Conservation (phyloP, 2,113 vertebrate species). For the Dicaeum eximium region DNA sequence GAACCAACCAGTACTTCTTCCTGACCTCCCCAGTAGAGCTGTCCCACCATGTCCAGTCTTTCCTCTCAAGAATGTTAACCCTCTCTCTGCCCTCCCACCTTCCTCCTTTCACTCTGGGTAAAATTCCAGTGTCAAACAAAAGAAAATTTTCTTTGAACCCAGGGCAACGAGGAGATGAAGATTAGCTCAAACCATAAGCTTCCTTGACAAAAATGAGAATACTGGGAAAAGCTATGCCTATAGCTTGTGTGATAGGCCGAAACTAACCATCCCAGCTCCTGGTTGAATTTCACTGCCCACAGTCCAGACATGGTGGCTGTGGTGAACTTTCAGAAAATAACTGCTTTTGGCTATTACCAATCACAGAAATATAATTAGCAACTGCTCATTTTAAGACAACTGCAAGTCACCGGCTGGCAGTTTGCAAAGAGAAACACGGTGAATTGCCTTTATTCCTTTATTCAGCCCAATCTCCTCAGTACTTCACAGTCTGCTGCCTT, state of each 20-base stretch:
- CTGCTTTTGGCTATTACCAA: neutral
- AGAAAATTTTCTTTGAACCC: neutral
- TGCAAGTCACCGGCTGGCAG: neutral
- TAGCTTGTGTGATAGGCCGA: neutral
- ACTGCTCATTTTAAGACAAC: neutral
- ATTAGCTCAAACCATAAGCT: neutral
- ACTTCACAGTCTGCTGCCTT: neutral
- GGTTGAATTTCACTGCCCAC: neutral
- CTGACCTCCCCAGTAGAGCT: neutral
- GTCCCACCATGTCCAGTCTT: neutral
- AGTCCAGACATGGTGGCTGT: constrained; percentile 3
- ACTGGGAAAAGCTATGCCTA: neutral
- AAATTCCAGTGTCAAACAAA: neutral
- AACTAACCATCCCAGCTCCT: neutral
- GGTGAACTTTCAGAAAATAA: neutral
- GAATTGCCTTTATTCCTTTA: neutral
- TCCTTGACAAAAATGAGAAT: neutral
- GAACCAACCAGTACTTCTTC: neutral
- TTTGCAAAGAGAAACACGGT: neutral
- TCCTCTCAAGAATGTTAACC: neutral
- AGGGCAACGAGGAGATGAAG: neutral
- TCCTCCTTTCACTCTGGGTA: neutral
- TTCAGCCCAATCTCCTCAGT: neutral
- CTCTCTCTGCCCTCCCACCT: neutral
- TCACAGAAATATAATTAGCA: neutral